A percentile compares a stretch with the other conserved stretches of the same genome.
These are phyloP conservation scores for Sussaba pulchella DNA, from an alignment of 2,888 invertebrate genomes.

Conservation along the genomic window DNA sequence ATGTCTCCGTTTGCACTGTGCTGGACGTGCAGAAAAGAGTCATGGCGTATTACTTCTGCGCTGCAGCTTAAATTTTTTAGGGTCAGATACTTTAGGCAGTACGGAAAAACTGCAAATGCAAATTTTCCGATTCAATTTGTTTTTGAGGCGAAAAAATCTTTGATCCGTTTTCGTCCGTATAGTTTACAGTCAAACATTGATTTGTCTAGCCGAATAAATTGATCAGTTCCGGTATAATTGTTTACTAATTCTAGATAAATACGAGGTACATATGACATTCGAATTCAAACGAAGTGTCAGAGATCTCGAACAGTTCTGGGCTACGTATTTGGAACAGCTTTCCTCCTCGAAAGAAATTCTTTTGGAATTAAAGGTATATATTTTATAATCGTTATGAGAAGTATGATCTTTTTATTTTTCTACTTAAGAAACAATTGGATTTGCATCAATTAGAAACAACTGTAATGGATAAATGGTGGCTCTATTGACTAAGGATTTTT, in stretches of 20 bases:
- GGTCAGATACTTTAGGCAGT: too few relatives aligned
- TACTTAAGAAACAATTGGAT: too few relatives aligned
- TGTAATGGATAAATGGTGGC: background rate
- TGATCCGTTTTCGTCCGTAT: too few relatives aligned
- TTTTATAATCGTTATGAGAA: background rate
- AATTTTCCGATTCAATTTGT: too few relatives aligned
- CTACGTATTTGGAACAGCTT: slow-evolving; percentile 88
- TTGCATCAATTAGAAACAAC: too few relatives aligned
- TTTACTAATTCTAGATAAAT: slow-evolving; percentile 85
- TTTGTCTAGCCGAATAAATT: slow-evolving; percentile 33
- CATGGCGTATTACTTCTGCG: too few relatives aligned
- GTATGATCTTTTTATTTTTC: slow-evolving; percentile 1
- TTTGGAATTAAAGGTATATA: slow-evolving; percentile 88
- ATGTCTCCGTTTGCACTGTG: too few relatives aligned
- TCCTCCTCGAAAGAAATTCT: slow-evolving; percentile 91
- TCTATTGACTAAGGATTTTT: background rate
- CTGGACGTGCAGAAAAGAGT: too few relatives aligned
- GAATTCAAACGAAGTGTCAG: slow-evolving; percentile 86
- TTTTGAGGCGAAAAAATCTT: too few relatives aligned
- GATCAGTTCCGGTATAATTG: slow-evolving; percentile 1
- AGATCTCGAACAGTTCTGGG: slow-evolving; percentile 89
- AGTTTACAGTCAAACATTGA: background rate
- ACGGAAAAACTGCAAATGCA: too few relatives aligned
- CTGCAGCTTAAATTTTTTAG: too few relatives aligned
- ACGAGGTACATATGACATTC: slow-evolving; percentile 89